phyloP scores from a whole-genome alignment of 2,113 vertebrate genomes.

The Rhinoderma darwinii region DNA sequence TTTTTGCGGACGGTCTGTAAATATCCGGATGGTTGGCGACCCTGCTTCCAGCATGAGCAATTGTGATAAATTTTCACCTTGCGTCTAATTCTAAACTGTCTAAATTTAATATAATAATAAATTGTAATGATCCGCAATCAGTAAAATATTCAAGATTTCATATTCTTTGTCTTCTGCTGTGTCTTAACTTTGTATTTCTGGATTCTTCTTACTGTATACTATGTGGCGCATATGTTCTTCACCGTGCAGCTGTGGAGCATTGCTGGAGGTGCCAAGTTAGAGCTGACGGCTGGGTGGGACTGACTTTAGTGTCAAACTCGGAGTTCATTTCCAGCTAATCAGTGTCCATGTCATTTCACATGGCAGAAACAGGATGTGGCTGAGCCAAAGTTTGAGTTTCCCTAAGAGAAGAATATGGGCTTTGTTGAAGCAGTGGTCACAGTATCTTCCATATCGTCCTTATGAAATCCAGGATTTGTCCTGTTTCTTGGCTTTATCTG shows the following conservation, averaged over 20 bases:
- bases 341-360: not conserved
- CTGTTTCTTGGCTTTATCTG: not conserved
- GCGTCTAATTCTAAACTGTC: too few species aligned
- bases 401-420: not conserved
- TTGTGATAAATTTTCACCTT: too few species aligned
- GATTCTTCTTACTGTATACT: not conserved
- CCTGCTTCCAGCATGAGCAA: too few species aligned
- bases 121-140: too few species aligned
- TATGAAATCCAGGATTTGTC: not conserved
- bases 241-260: not conserved
- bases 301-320: not conserved
- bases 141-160: too few species aligned
- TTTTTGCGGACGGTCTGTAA: too few species aligned
- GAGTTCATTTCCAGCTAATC: constrained; percentile 5
- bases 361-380: constrained; percentile 24
- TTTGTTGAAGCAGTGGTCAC: not conserved
- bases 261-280: not conserved
- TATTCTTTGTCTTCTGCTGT: not conserved
- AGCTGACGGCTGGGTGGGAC: not conserved
- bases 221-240: not conserved
- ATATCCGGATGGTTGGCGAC: too few species aligned
- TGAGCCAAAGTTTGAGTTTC: not conserved
- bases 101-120: too few species aligned
- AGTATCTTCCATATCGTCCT: not conserved
- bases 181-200: not conserved